A percentile compares a stretch with the other conserved stretches of the same genome.
These are phyloP conservation scores for Xestia xanthographa DNA, from an alignment of 2,888 invertebrate species.

Conservation along the genomic window DNA sequence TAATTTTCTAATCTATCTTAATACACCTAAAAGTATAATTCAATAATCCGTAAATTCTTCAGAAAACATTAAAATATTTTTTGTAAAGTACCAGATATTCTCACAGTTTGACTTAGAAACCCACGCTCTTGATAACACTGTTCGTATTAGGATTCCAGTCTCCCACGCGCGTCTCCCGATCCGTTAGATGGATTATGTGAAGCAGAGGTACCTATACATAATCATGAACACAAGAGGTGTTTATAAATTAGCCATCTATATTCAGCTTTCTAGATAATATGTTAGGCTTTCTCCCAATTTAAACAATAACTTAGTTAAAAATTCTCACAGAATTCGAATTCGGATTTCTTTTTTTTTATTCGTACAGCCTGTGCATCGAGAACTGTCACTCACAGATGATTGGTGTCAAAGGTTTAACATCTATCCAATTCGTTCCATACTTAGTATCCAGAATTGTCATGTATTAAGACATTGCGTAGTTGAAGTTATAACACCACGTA, in stretches of 20 bases:
- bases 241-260: slow-evolving; percentile 1
- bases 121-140: neutral
- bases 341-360: too few species aligned
- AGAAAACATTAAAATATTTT: neutral
- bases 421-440: neutral
- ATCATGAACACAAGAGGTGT: slow-evolving; percentile 17
- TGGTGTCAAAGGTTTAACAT: too few species aligned
- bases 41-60: neutral
- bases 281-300: neutral
- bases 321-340: neutral
- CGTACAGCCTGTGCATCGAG: neutral
- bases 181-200: slow-evolving; percentile 30
- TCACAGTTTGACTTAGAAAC: neutral
- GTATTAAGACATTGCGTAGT: too few species aligned
- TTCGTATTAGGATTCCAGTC: neutral
- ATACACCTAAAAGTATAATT: neutral
- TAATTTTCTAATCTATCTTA: too few species aligned
- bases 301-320: neutral
- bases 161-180: slow-evolving; percentile 8
- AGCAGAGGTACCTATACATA: slow-evolving; percentile 20
- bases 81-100: neutral
- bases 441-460: neutral
- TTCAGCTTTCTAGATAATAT: neutral
- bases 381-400: neutral
- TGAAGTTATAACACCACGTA: too few species aligned